These are phyloP conservation scores for Plagodis dolabraria DNA, from an alignment of 2,888 invertebrate genomes.

Conservation along the genomic window DNA sequence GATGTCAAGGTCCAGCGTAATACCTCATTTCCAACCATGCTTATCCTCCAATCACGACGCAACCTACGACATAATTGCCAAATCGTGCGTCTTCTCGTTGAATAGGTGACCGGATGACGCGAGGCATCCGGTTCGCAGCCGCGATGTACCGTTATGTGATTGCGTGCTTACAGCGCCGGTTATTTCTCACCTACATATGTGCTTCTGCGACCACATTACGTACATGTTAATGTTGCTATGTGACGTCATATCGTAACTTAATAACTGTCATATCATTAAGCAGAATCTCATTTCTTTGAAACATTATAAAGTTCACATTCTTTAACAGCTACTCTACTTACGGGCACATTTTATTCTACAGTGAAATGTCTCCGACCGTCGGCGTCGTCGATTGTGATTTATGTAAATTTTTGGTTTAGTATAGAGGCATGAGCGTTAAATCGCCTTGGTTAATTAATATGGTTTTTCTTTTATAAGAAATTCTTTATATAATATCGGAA, in stretches of 20 bases:
- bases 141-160: slow-evolving; percentile 39
- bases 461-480: too few species aligned
- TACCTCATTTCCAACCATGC: slow-evolving; percentile 8
- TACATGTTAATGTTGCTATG: slow-evolving; percentile 1
- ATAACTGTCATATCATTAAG: too few species aligned
- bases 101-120: slow-evolving; percentile 35
- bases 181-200: slow-evolving; percentile 18
- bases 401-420: background rate
- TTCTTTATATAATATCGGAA: too few species aligned
- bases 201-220: slow-evolving; percentile 7
- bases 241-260: slow-evolving; percentile 12
- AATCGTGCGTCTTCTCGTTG: slow-evolving; percentile 25
- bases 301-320: too few species aligned
- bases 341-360: background rate
- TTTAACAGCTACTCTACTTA: too few species aligned
- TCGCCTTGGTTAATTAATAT: too few species aligned
- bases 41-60: slow-evolving; percentile 17
- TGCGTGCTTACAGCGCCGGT: slow-evolving; percentile 25
- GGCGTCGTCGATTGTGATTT: background rate
- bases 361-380: slow-evolving; percentile 11
- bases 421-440: too few species aligned
- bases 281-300: too few species aligned
- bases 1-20: slow-evolving; percentile 18
- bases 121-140: slow-evolving; percentile 33
- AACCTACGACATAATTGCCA: slow-evolving; percentile 28